Base-by-base conservation (phyloP, 1,140 invertebrate genomes). In the Antheraea mylitta region DNA sequence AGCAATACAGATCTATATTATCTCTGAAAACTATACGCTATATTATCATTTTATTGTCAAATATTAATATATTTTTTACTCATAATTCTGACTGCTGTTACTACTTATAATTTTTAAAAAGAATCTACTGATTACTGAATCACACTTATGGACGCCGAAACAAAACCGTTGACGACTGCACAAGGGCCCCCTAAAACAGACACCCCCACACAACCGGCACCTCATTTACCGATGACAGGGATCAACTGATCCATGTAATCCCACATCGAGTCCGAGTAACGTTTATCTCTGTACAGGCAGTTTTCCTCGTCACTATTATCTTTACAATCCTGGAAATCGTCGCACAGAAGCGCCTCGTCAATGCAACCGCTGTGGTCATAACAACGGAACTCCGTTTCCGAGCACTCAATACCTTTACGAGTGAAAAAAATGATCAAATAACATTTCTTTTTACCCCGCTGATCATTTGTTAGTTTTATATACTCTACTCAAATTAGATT, bases 251-350 rank as follows among this genome's bases (percentile, higher is more conserved):
- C 53, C 7, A 36, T 22, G 30, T 13, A 67, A 62, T 82, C 77
- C 71, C 72, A 67, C 42, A 64, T 70, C 60, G 66, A 67, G 58
- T 75, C 72, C 58, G 76, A 74, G 66, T 76, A 70, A 37, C 80
- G 78, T 64, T 82, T 80, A 59, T 80, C 80, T 80, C 73, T 88
- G 83, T 67, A 69, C 37, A 87, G 75, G 86, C 96, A 96, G 86
- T 94, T 94, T 76, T 93, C 93, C 89, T 96, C 96, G 87, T 97
- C 96, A 66, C 95, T 96, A 79, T 93, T 89, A 86, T 97, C 96
- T 74, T 82, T 85, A 92, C 96, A 97, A 85, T 96, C 95, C 76
- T 91, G 85, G 81, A 93, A 92, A 70, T 93, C 93, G 80, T 97
- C 95, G 92, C 96, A 97, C 76, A 94, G 87, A 48, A 80, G 75